phyloP scores from a whole-genome alignment of 2,113 vertebrate genomes.

The Plectropomus leopardus region DNA sequence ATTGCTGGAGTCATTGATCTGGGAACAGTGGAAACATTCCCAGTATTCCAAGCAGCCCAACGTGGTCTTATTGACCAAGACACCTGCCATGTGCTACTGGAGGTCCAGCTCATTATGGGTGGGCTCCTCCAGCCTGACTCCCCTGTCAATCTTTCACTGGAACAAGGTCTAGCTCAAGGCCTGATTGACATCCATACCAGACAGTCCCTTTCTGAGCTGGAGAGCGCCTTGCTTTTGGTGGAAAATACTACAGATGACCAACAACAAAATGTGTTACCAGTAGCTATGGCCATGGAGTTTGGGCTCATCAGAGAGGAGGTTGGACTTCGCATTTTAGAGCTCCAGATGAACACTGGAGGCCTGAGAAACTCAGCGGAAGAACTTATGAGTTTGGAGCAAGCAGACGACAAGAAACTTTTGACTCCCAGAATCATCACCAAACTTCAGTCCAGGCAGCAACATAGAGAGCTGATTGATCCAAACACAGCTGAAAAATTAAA shows the following conservation, averaged over 20 bases:
- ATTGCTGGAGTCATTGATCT: conserved; percentile 96
- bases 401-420: conserved; percentile 83
- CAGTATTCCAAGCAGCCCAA: conserved; percentile 92
- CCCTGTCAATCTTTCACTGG: conserved; percentile 86
- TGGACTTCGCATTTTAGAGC: conserved; percentile 90
- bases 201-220: conserved; percentile 85
- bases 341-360: conserved; percentile 87
- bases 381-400: conserved; percentile 84
- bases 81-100: conserved; percentile 89
- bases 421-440: conserved; percentile 76
- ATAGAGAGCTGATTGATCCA: conserved; percentile 91
- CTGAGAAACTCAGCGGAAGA: conserved; percentile 74
- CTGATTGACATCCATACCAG: conserved; percentile 85
- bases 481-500: conserved; percentile 91
- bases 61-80: conserved; percentile 97
- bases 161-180: conserved; percentile 85
- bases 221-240: conserved; percentile 81
- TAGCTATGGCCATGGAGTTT: conserved; percentile 85
- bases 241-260: conserved; percentile 57
- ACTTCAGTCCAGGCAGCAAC: conserved; percentile 80
- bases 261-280: conserved; percentile 77
- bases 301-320: conserved; percentile 85
- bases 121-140: conserved; percentile 89
- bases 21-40: conserved; percentile 94
- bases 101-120: conserved; percentile 91